Evolutionary conservation across 1,140 invertebrate species (phyloP).

Genomic region (Drosophila kanapiae): DNA sequence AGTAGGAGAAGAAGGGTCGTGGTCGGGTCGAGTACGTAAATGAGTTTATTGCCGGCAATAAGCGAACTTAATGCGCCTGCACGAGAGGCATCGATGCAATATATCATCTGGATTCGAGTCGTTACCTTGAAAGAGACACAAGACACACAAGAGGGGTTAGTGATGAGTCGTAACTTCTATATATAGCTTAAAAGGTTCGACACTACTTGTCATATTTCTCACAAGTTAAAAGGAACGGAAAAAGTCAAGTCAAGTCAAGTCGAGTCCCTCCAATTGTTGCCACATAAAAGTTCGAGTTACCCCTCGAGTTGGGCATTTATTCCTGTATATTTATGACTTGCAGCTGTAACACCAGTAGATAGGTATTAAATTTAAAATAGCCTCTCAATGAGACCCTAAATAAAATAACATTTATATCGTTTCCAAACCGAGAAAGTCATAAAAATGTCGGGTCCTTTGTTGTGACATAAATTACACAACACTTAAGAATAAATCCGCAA

Average conservation of each 20-base stretch:
- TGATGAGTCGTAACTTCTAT: constrained; percentile 33
- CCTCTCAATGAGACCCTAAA: constrained; percentile 2
- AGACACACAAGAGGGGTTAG: constrained; percentile 18
- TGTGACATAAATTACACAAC: constrained; percentile 10
- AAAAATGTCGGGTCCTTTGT: constrained; percentile 5
- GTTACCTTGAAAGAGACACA: constrained; percentile 53
- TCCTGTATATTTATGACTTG: not conserved
- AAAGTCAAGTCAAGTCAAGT: not conserved
- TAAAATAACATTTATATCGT: constrained; percentile 14
- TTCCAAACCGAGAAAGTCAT: constrained; percentile 1
- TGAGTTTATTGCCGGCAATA: constrained; percentile 59
- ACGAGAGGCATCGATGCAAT: constrained; percentile 51
- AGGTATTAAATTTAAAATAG: constrained; percentile 8
- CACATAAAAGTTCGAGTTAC: not conserved
- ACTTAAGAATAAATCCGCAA: constrained; percentile 7
- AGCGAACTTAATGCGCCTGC: constrained; percentile 49
- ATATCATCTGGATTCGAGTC: constrained; percentile 53
- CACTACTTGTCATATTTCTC: constrained; percentile 15
- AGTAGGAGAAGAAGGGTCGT: not conserved
- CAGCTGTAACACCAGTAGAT: not conserved
- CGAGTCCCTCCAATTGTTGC: not conserved
- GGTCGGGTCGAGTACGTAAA: constrained; percentile 39
- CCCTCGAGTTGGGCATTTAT: not conserved
- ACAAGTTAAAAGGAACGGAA: not conserved
- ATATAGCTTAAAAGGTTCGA: constrained; percentile 15